These are phyloP conservation scores for Nycticebus coucang DNA, from an alignment of 2,113 vertebrate genomes.

Conservation along the genomic window DNA sequence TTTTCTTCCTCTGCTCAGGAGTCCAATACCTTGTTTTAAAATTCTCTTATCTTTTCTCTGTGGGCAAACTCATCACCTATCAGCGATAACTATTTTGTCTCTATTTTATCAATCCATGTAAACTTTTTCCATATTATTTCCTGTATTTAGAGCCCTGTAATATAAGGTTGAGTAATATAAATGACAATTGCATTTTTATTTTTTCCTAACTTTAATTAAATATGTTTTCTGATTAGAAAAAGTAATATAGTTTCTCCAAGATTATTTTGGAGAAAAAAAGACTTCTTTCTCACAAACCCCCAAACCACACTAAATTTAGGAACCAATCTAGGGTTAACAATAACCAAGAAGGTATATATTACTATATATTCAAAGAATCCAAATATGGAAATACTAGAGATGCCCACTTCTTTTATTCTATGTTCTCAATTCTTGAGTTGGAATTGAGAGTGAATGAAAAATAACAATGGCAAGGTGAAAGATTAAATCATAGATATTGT, in stretches of 20 bases:
- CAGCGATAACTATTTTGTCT: neutral
- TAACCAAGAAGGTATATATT: neutral
- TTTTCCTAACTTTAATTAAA: conserved; percentile 6
- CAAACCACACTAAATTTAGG: neutral
- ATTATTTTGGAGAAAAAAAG: neutral
- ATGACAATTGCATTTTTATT: neutral
- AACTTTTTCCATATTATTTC: neutral
- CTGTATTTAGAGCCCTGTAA: neutral
- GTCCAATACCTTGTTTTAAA: conserved; percentile 11
- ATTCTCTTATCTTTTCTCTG: neutral
- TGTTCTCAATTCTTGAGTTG: neutral
- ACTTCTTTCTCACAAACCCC: neutral
- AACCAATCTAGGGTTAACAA: neutral
- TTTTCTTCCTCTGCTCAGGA: neutral
- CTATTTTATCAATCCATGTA: neutral
- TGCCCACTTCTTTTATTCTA: neutral
- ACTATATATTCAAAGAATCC: neutral
- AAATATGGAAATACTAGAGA: neutral
- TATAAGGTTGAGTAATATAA: neutral
- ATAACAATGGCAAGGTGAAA: neutral
- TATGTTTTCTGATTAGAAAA: conserved; percentile 20
- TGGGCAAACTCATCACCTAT: neutral
- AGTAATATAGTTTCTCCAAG: neutral
- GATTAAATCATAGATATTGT: neutral
- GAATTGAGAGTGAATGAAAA: neutral